Evolutionary conservation across 2,797 vertebrate species (phyloP).

Genomic region (Sphenodon punctatus): DNA sequence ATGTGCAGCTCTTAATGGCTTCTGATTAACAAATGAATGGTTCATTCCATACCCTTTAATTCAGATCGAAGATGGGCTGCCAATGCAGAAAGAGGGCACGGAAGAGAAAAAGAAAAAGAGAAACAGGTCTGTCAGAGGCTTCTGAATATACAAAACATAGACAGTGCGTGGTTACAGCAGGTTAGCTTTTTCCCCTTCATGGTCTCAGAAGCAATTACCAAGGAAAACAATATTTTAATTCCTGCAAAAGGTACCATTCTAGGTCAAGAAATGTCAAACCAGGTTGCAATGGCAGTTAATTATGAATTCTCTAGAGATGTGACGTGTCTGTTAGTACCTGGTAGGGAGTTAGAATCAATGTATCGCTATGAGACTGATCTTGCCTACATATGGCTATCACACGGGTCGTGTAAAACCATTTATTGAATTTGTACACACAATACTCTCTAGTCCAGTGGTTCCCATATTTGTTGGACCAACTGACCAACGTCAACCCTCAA

Average conservation of each 20-base stretch:
- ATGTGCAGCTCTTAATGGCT: constrained; percentile 78
- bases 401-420: not conserved
- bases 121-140: constrained; percentile 88
- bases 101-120: constrained; percentile 80
- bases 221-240: constrained; percentile 41
- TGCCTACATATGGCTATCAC: constrained; percentile 20
- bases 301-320: constrained; percentile 67
- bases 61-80: constrained; percentile 99
- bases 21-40: constrained; percentile 85
- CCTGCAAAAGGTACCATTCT: constrained; percentile 28
- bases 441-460: too few relatives aligned
- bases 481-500: too few relatives aligned
- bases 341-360: constrained; percentile 43
- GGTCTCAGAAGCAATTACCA: constrained; percentile 40
- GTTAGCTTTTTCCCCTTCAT: constrained; percentile 47
- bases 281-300: constrained; percentile 58
- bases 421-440: not conserved
- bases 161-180: constrained; percentile 73
- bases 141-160: constrained; percentile 74
- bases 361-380: constrained; percentile 3
- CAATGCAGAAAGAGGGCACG: constrained; percentile 85
- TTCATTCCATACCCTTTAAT: constrained; percentile 98
- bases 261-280: constrained; percentile 48
- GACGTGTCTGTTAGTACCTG: constrained; percentile 72
- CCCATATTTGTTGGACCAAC: too few relatives aligned